Base-by-base conservation (phyloP, 1,140 invertebrate species). In the Drosophila micromelanica region DNA sequence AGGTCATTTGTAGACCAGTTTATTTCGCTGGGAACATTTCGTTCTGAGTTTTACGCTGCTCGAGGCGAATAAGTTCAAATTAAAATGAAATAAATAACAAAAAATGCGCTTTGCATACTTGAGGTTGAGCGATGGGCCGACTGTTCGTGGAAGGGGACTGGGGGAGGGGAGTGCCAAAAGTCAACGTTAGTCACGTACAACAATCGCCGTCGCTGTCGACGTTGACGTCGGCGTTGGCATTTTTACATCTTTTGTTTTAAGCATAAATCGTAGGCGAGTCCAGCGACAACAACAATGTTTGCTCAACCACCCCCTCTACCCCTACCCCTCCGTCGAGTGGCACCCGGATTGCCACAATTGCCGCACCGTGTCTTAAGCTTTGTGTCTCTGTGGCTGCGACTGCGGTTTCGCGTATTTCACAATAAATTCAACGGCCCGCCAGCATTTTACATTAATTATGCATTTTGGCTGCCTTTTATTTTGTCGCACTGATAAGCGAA, bases 51-150 rank as follows among this genome's bases (percentile, higher is more conserved):
- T 45, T 42, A 27, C 37, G 46, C 11, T 51, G 17, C 17, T 27
- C 5, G 1, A 40, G 40, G 61, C 52, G 77, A 77, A 86, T 86
- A 85, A 86, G 80, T 80, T 86, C 68, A 86, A 85, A 85, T 86
- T 80, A 75, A 85, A 85, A 64, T 63, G 65, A 86, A 78, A 85
- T 85, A 86, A 78, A 86, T 85, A 77, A 65, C 74, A 80, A 80
- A 70, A 74, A 80, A 74, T 77, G 73, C 72, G 42, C 60, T 49
- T 23, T 20, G 13, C 17, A 67, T 59, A 67, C 62, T 42, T 38
- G 15, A 13, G 30, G 45, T 23, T 9, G 12, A 7, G 20, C 2
- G 35, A 3, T 15, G n/a, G 0, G 5, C 20, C 12, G 32, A 5
- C 8, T n/a, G 37, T 1, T n/a, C n/a, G n/a, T n/a, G n/a, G n/a